These are phyloP conservation scores for Paracentrotus lividus DNA, from an alignment of 53 echinoderm and acorn worm species.

Conservation along the genomic window DNA sequence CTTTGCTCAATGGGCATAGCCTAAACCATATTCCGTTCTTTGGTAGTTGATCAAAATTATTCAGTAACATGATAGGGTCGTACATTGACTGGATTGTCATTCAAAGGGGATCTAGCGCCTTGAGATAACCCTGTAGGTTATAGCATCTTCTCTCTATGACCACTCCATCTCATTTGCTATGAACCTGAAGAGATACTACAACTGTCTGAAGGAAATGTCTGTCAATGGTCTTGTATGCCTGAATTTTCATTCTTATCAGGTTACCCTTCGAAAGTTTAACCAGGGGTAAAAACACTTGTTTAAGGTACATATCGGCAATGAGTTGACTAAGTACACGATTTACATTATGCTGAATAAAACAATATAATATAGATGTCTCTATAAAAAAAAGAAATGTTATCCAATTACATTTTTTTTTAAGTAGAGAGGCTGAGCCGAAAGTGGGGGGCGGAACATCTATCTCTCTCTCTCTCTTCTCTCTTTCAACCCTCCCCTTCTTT, in stretches of 20 bases:
- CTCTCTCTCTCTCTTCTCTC: background rate
- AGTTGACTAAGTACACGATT: no score
- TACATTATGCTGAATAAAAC: no score
- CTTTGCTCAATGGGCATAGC: background rate
- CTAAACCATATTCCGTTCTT: background rate
- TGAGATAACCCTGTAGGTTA: background rate
- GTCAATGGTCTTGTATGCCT: background rate
- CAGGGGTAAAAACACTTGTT: background rate
- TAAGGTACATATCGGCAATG: no score
- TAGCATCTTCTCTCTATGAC: slow-evolving; percentile 10
- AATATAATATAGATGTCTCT: no score
- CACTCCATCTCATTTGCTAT: background rate
- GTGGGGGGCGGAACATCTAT: no score
- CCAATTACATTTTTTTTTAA: no score
- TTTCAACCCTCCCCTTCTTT: background rate
- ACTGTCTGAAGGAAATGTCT: background rate
- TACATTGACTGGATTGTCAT: background rate
- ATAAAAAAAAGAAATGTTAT: no score
- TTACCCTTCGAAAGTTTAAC: background rate
- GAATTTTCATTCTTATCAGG: background rate
- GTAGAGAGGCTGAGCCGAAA: no score
- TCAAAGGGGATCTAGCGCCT: background rate
- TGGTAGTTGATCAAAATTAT: background rate
- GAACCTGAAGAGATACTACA: background rate
- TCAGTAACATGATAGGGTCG: background rate